phyloP scores from a whole-genome alignment of 2,888 invertebrate genomes.

The Temnothorax rugatulus region DNA sequence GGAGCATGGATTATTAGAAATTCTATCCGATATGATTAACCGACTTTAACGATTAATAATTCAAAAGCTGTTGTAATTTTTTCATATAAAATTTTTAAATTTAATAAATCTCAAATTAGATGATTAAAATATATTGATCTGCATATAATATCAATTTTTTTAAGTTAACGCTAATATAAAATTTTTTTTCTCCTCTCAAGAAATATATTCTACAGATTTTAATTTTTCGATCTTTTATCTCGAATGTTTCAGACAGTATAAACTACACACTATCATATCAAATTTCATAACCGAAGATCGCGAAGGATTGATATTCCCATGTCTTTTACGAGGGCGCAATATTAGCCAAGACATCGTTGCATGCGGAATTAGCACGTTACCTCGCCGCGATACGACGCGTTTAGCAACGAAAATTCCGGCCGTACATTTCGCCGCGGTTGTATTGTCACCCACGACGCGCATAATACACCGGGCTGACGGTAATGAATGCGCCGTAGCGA shows the following conservation, averaged over 20 bases:
- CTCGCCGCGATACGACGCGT: constrained; percentile 63
- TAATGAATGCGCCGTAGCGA: constrained; percentile 71
- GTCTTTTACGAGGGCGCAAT: not conserved
- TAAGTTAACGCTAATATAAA: too few species aligned
- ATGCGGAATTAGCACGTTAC: constrained; percentile 52
- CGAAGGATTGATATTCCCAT: not conserved
- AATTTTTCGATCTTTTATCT: not conserved
- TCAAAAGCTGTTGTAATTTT: too few species aligned
- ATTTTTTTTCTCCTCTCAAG: too few species aligned
- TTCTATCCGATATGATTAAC: too few species aligned
- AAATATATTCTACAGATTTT: not conserved
- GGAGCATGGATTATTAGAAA: too few species aligned
- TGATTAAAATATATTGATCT: too few species aligned
- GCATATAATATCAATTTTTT: too few species aligned
- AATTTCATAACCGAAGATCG: not conserved
- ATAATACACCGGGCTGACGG: constrained; percentile 68
- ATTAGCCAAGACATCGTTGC: constrained; percentile 28
- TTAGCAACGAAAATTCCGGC: constrained; percentile 37
- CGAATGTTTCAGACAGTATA: not conserved
- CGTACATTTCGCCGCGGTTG: constrained; percentile 43
- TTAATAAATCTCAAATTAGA: too few species aligned
- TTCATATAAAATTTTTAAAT: too few species aligned
- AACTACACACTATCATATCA: not conserved
- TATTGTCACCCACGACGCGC: constrained; percentile 68
- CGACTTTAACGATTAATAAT: too few species aligned